phyloP scores from a whole-genome alignment of 2,888 invertebrate species.

The Neoitamus cyanurus region DNA sequence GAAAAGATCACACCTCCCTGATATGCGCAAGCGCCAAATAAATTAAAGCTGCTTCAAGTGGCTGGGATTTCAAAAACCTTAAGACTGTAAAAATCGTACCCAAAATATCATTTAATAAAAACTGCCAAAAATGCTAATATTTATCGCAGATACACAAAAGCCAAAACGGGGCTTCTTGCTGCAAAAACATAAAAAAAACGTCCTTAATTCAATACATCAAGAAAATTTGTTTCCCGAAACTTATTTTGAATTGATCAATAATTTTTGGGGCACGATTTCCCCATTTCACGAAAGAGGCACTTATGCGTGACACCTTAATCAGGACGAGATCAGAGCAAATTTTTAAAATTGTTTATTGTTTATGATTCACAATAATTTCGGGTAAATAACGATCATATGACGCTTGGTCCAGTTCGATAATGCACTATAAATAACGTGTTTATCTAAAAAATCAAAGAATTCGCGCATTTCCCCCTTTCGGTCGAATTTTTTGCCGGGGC shows the following conservation, averaged over 20 bases:
- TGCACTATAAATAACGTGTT: neutral
- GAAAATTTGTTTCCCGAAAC: neutral
- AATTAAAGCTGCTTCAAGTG: neutral
- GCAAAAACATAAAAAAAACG: neutral
- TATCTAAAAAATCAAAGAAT: conserved; percentile 16
- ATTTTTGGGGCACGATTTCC: neutral
- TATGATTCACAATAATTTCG: neutral
- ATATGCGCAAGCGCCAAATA: neutral
- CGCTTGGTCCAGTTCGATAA: neutral
- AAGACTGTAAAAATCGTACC: neutral
- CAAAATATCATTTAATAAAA: neutral
- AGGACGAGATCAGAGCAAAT: neutral
- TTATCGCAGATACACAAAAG: neutral
- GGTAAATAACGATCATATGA: neutral
- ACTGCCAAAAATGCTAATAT: neutral
- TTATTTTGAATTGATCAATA: neutral
- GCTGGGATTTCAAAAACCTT: neutral
- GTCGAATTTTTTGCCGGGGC: neutral
- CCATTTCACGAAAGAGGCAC: neutral
- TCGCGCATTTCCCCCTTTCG: neutral
- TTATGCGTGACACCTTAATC: neutral
- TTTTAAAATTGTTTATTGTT: neutral
- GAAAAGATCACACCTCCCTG: too few species aligned
- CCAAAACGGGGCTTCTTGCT: neutral
- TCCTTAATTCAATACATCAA: neutral